Base-by-base conservation (phyloP, 2,797 vertebrate genomes). In the Leptodactylus fallax region DNA sequence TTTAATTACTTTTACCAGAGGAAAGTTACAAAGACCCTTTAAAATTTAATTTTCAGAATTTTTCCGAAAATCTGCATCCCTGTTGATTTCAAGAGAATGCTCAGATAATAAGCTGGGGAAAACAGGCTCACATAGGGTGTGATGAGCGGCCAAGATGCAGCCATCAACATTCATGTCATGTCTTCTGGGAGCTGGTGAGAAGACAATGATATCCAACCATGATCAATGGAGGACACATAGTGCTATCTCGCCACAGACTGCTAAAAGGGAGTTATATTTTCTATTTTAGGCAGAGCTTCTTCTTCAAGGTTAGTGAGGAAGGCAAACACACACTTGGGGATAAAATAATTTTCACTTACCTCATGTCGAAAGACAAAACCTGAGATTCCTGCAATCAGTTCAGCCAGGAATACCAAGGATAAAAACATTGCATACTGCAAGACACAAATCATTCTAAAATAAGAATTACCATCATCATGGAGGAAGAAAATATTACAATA, bases 321-420 rank as follows among this genome's bases (percentile, higher is more conserved):
- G 36, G 36, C 36, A 36, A 36, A 36, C 36, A 36, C 36, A 4
- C 36, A 2, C 4, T 36, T 36, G 36, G 3, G 53, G 3, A 13
- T 14, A 13, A 3, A 55, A 55, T 55, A 27, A 81, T 81, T 80
- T 83, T 85, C 61, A 94, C 97, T 93, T 90, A 98, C 98, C 97
- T 99, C 98, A 0, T 99, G 98, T 61, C 98, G 97, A 92, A 99
- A 99, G 90, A 99, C 93, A 91, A 99, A 99, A 80, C 98, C 98
- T 23, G 98, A 99, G 94, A 99, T 98, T 91, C 98, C 98, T 92
- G 97, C 97, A 76, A 99, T 95, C 36, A 99, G 96, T 91, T 99
- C 98, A 60, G 96, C 96, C 93, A 99, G 92, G 95, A 99, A 99
- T 90, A 99, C 97, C 93, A 99, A 94, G 79, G 94, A 96, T 93